phyloP scores from a whole-genome alignment of 2,888 invertebrate genomes.

The Cantharis rufa region DNA sequence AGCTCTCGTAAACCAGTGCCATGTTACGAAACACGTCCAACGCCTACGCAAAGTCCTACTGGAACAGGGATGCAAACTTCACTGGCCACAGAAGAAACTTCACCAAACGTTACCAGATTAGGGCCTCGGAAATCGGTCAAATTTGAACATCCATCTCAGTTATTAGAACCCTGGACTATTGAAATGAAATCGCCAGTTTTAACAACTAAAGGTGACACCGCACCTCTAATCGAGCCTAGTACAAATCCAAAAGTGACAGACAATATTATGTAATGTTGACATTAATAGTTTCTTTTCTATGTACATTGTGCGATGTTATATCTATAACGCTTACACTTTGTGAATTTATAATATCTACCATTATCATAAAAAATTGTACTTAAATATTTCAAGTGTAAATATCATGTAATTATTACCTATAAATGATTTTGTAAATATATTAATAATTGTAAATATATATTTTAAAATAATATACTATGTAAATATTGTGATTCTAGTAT shows the following conservation, averaged over 20 bases:
- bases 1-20: constrained; percentile 53
- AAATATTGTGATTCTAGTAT: not conserved
- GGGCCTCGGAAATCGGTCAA: constrained; percentile 70
- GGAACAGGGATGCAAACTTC: constrained; percentile 53
- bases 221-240: constrained; percentile 27
- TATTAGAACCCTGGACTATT: constrained; percentile 51
- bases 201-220: constrained; percentile 26
- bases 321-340: not conserved
- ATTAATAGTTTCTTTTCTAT: no score
- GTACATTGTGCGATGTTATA: not conserved
- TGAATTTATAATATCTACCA: not conserved
- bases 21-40: constrained; percentile 59
- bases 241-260: constrained; percentile 10
- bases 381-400: not conserved
- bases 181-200: constrained; percentile 41
- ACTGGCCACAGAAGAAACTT: constrained; percentile 52
- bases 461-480: not conserved
- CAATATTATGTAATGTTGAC: constrained; percentile 7
- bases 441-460: not conserved
- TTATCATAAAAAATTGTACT: not conserved
- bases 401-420: not conserved
- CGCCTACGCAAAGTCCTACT: constrained; percentile 61
- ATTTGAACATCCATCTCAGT: constrained; percentile 60
- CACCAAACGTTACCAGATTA: constrained; percentile 56
- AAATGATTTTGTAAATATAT: not conserved